Evolutionary conservation across 2,888 invertebrate species (phyloP).

Genomic region (Tineola bisselliella): DNA sequence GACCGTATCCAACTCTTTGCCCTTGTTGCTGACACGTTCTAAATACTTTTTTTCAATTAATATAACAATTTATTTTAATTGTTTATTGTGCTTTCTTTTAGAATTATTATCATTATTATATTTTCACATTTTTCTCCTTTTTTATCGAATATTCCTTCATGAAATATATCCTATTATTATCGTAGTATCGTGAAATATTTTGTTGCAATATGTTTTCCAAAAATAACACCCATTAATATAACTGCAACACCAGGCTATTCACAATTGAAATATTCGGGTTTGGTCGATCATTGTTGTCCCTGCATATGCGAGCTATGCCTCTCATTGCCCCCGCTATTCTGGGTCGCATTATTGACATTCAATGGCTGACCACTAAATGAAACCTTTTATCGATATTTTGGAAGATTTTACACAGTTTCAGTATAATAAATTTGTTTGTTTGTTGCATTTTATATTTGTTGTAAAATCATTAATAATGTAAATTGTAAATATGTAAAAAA

Average conservation of each 20-base stretch:
- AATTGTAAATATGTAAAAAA: no score
- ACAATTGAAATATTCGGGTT: not conserved
- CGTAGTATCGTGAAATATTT: no score
- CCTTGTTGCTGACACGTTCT: constrained; percentile 17
- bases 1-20: constrained; percentile 42
- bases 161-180: no score
- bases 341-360: not conserved
- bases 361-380: not conserved
- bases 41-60: constrained; percentile 10
- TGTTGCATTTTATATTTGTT: not conserved
- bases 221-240: no score
- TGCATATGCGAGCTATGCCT: not conserved
- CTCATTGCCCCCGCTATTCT: not conserved
- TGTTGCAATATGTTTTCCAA: no score
- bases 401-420: not conserved
- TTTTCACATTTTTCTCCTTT: no score
- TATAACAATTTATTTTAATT: not conserved
- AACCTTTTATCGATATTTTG: not conserved
- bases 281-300: not conserved
- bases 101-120: no score
- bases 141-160: no score
- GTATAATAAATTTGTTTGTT: not conserved
- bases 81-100: no score
- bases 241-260: not conserved
- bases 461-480: not conserved